Evolutionary conservation across 1,140 invertebrate species (phyloP), one percentile per base, ranked within the genome.

Genomic region (Acyrthosiphon pisum): DNA sequence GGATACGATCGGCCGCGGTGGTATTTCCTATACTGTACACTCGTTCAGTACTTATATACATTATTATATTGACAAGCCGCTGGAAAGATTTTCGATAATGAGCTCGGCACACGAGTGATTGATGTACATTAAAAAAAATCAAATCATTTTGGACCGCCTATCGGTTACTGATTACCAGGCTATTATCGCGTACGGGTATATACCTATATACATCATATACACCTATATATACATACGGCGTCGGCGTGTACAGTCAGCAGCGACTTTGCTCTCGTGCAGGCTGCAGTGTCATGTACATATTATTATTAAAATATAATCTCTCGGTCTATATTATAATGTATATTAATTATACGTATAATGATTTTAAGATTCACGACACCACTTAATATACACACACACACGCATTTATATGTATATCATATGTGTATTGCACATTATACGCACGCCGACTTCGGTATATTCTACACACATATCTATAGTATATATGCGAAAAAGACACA

Each of bases 31-130:
- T 30, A 35, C 1, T 2, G 48, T 20, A 50, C 48, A 53, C 50
- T 0, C 6, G 50, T 53, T 53, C 50, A 7, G 50, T 22, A 53
- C 50, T 53, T 53, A 35, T 9, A 37, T 56, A 53, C 30, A 20
- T 11, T 88, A 37, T 41, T 90, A 44, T 46, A 83, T 83, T 50
- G 90, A 92, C 90, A 83, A 92, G 89, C 35, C 53, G 56, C 53
- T 76, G 60, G 41, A 90, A 53, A n/a, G 89, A 90, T 90, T 90
- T 90, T 68, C 89, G 89, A 90, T 90, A 90, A 90, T 90, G 89
- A 90, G 89, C 89, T 44, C 89, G 89, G 14, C 53, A 11, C 60
- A 81, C 90, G 20, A 8, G 44, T 92, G 76, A 92, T 92, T 92
- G n/a, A 92, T 92, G 90, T 37, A 37, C 90, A 50, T 83, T 50